Evolutionary conservation across 1,140 invertebrate genomes (phyloP), one percentile per base, ranked within the genome.

Genomic region (Plodia interpunctella): DNA sequence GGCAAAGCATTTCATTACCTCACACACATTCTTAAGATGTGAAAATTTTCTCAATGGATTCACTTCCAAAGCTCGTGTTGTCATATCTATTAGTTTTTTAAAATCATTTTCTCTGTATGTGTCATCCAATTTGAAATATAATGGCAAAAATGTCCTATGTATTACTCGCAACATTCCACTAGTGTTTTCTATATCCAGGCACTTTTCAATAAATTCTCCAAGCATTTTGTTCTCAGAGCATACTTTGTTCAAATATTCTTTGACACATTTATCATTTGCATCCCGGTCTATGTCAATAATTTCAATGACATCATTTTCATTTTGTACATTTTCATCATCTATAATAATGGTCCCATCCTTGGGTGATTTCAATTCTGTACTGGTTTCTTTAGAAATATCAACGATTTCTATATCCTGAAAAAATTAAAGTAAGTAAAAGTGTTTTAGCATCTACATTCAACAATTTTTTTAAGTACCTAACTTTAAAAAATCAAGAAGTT

Each of bases 21-120:
- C 63, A 75, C 66, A 72, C 25, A 83, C 62, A 13, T 58, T 38
- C 63, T 75, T 76, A 6, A 83, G 61, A 49, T 80, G 72, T 13
- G 61, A 60, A 62, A 66, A 78, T 57, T 72, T 81, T 32, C 66
- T 62, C 17, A 51, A 6, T 9, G 77, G 77, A 57, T 83, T 62
- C 21, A n/a, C 54, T 25, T 72, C 44, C 51, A 83, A 15, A 17
- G 65, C 19, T 15, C 53, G 49, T 19, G 66, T 49, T 6, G 64
- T 68, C 38, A 59, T 71, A 15, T 44, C 60, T 21, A 83, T 35
- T 21, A 67, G 9, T 50, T 59, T 70, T 49, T 67, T 55, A 54
- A 80, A 74, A 18, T 58, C 49, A 38, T 53, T 2, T 21, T 65
- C 38, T 60, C 60, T 78, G 28, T 70, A 74, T 6, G 59, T 54